Percentiles rank a stretch among this genome's conserved stretches.
These are phyloP conservation scores for Pissodes strobi DNA, from an alignment of 1,140 invertebrate genomes.

Conservation along the genomic window DNA sequence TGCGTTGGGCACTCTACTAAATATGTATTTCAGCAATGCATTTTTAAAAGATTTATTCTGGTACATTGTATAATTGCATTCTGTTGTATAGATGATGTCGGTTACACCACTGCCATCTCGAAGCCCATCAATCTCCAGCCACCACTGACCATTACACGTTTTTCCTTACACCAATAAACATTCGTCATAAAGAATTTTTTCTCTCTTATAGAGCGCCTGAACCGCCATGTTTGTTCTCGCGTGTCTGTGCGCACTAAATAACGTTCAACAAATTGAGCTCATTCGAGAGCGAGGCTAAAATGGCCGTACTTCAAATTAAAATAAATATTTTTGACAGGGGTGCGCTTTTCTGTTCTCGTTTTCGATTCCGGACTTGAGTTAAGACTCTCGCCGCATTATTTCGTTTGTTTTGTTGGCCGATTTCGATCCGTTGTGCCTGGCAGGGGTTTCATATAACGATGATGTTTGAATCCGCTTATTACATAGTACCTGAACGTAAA, in stretches of 20 bases:
- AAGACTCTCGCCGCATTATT: background rate
- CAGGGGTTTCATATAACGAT: no score
- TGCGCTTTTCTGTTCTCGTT: constrained; percentile 3
- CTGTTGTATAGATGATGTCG: no score
- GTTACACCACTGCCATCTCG: no score
- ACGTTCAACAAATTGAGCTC: constrained; percentile 9
- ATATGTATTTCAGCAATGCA: no score
- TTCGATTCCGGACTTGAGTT: background rate
- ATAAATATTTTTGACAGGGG: constrained; percentile 22
- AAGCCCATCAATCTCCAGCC: background rate
- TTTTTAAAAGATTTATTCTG: no score
- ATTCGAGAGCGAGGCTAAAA: constrained; percentile 17
- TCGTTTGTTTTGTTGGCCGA: background rate
- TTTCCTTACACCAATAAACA: constrained; percentile 7
- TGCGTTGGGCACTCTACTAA: no score
- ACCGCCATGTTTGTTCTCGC: constrained; percentile 22
- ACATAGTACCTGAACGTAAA: no score
- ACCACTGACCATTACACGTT: background rate
- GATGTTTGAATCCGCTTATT: no score
- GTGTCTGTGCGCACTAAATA: constrained; percentile 9
- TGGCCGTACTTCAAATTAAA: constrained; percentile 18
- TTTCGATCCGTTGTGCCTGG: no score
- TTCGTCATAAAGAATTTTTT: constrained; percentile 11
- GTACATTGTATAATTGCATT: no score
- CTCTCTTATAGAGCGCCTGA: constrained; percentile 1